phyloP scores from a whole-genome alignment of 1,140 invertebrate species.

The Sogatella furcifera region DNA sequence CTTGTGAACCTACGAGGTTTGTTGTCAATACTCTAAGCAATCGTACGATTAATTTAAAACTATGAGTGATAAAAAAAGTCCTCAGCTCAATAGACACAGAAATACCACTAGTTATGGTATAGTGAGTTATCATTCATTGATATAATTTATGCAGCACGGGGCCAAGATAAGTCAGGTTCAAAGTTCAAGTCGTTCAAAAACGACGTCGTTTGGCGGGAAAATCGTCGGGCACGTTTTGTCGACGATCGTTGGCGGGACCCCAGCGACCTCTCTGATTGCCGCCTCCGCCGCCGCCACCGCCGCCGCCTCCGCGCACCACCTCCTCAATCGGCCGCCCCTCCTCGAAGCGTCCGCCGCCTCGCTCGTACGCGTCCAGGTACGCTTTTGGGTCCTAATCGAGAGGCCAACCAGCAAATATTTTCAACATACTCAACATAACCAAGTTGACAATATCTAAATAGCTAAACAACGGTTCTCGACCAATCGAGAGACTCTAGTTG shows the following conservation, averaged over 20 bases:
- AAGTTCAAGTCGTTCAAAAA: constrained; percentile 10
- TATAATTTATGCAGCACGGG: too few relatives aligned
- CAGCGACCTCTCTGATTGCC: constrained; percentile 5
- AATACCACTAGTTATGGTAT: too few relatives aligned
- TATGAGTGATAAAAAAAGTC: too few relatives aligned
- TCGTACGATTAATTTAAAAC: too few relatives aligned
- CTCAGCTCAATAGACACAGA: too few relatives aligned
- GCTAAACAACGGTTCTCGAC: neutral
- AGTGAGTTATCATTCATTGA: too few relatives aligned
- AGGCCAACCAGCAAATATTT: neutral
- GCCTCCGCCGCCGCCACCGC: neutral
- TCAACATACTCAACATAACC: neutral
- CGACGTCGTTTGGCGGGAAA: constrained; percentile 18
- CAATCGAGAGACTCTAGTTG: too few relatives aligned
- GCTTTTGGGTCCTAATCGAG: constrained; percentile 18
- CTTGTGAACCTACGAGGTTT: too few relatives aligned
- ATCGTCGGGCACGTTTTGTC: constrained; percentile 13
- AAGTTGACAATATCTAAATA: neutral
- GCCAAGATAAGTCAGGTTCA: neutral
- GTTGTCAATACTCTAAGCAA: too few relatives aligned
- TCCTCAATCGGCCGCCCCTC: constrained; percentile 5
- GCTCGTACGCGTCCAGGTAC: constrained; percentile 18
- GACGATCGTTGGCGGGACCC: constrained; percentile 5
- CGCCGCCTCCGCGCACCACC: neutral
- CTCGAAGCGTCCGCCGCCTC: constrained; percentile 11